Percentiles rank a stretch among this genome's conserved stretches.
Evolutionary conservation across 2,113 vertebrate species (phyloP).

Genomic region (Colistium nudipinnis): DNA sequence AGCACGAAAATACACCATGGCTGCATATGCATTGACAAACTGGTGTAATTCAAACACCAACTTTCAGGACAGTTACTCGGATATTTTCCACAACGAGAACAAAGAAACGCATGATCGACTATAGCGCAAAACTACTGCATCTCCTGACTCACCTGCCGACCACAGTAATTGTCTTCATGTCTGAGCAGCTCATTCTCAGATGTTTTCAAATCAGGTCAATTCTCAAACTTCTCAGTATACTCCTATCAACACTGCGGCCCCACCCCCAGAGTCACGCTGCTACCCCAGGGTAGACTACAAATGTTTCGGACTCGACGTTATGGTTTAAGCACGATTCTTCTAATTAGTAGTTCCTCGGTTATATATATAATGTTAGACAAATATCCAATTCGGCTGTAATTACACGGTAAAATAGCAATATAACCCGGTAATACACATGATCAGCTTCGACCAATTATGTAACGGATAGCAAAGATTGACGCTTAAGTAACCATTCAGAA

Average conservation of each 20-base stretch:
- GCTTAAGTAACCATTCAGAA: slow-evolving; percentile 44
- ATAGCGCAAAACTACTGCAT: background rate
- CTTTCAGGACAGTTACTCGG: background rate
- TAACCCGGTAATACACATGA: slow-evolving; percentile 72
- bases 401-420: too few species aligned
- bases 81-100: background rate
- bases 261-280: slow-evolving; percentile 37
- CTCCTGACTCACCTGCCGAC: slow-evolving; percentile 78
- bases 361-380: too few species aligned
- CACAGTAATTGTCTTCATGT: slow-evolving; percentile 71
- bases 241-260: background rate
- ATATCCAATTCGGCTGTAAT: too few species aligned
- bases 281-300: background rate
- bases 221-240: background rate
- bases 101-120: background rate
- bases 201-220: background rate
- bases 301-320: too few species aligned
- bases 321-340: too few species aligned
- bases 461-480: slow-evolving; percentile 10
- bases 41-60: too few species aligned
- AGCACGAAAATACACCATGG: too few species aligned
- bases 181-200: slow-evolving; percentile 51
- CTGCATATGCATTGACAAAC: background rate
- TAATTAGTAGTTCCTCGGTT: too few species aligned
- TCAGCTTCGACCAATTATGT: slow-evolving; percentile 50